These are phyloP conservation scores for Alectura lathami DNA, from an alignment of 2,113 vertebrate species.

Conservation along the genomic window DNA sequence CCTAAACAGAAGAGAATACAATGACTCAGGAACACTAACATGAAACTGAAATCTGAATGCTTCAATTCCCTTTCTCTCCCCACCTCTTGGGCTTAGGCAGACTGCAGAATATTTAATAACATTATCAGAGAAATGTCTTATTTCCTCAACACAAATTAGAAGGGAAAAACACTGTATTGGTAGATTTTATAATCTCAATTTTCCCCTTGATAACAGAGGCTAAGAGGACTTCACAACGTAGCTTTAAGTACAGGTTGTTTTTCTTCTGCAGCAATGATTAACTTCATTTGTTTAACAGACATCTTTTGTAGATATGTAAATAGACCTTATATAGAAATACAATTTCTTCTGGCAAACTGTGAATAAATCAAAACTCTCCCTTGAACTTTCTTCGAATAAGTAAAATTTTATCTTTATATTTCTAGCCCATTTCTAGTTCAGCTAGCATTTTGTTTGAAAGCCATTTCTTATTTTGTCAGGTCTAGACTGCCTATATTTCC, in stretches of 20 bases:
- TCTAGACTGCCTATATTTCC: neutral
- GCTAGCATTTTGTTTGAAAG: constrained; percentile 12
- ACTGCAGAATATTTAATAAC: neutral
- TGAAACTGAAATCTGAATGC: neutral
- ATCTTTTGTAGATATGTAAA: neutral
- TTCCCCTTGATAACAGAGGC: neutral
- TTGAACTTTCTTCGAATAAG: neutral
- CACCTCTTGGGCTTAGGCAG: neutral
- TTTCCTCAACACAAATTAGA: neutral
- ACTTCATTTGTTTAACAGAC: neutral
- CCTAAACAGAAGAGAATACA: neutral
- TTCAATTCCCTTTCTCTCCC: neutral
- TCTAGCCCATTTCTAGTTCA: constrained; percentile 28
- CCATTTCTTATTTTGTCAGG: neutral
- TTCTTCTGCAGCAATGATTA: neutral
- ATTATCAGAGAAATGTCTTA: neutral
- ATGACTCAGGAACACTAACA: neutral
- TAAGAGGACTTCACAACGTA: neutral
- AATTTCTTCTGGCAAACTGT: neutral
- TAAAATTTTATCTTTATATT: neutral
- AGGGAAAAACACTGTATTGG: neutral
- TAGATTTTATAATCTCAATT: neutral
- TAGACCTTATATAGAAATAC: neutral
- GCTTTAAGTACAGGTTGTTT: neutral
- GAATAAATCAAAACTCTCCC: neutral